Conservation (phyloP, 1,140 invertebrate species). For the Pseudobourletiella spinata region DNA sequence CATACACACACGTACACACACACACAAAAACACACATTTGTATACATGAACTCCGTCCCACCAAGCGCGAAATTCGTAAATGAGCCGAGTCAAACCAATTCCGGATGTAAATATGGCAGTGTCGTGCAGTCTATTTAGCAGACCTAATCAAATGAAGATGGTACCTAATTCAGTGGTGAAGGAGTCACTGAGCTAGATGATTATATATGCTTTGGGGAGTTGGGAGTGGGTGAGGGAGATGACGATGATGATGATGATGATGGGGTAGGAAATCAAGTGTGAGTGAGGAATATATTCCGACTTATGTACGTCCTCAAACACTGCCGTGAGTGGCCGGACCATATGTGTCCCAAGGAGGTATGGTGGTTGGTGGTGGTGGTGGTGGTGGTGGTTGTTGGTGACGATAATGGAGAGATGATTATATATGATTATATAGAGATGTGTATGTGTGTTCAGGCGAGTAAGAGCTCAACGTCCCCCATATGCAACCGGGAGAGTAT, state of each 20-base stretch:
- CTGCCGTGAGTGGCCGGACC: neutral
- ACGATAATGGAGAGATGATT: too few species aligned
- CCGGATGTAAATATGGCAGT: neutral
- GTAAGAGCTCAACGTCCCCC: too few species aligned
- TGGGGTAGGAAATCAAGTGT: too few species aligned
- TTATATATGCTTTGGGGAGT: neutral
- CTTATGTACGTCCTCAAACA: too few species aligned
- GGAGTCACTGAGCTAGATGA: neutral
- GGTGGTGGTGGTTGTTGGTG: neutral
- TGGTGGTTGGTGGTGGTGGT: neutral
- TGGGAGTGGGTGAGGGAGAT: neutral
- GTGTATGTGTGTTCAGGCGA: too few species aligned
- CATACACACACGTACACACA: too few species aligned
- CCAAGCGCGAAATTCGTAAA: neutral
- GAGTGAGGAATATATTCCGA: too few species aligned
- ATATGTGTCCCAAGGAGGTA: neutral
- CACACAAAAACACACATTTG: too few species aligned
- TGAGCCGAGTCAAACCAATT: neutral
- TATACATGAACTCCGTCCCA: too few species aligned
- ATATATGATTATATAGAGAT: too few species aligned
- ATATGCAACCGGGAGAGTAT: too few species aligned
- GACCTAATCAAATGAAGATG: constrained; percentile 3
- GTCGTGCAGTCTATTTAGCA: neutral
- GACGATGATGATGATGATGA: too few species aligned
- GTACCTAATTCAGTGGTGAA: neutral